phyloP scores from a whole-genome alignment of 2,888 invertebrate genomes.

The Sinodicranocentrus sp. region DNA sequence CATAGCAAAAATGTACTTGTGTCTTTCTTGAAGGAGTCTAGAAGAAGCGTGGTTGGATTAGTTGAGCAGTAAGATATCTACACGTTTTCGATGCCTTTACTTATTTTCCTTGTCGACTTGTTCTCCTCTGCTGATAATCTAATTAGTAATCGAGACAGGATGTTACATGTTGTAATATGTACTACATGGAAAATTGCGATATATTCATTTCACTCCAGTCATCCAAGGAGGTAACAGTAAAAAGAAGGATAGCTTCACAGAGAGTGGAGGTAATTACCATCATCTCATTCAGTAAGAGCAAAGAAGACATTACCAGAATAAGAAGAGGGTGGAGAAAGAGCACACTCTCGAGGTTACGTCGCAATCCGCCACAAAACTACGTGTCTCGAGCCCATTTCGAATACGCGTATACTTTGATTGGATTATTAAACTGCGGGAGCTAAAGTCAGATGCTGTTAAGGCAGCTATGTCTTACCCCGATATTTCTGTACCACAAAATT shows the following conservation, averaged over 20 bases:
- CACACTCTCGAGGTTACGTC: neutral
- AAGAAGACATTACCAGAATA: neutral
- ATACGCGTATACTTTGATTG: slow-evolving; percentile 25
- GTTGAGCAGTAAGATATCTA: slow-evolving; percentile 7
- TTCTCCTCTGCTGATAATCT: slow-evolving; percentile 52
- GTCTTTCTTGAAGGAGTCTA: slow-evolving; percentile 11
- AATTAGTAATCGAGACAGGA: slow-evolving; percentile 65
- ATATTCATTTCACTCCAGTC: slow-evolving; percentile 35
- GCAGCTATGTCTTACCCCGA: slow-evolving; percentile 1
- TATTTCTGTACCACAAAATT: neutral
- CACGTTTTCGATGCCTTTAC: neutral
- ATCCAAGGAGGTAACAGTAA: neutral
- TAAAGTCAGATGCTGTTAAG: slow-evolving; percentile 36
- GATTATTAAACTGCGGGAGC: slow-evolving; percentile 38
- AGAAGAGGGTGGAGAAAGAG: neutral
- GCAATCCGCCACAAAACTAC: slow-evolving; percentile 6
- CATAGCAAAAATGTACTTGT: slow-evolving; percentile 17
- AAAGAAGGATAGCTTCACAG: neutral
- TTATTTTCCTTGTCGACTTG: neutral
- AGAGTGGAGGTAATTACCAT: slow-evolving; percentile 55
- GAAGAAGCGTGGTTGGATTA: slow-evolving; percentile 2
- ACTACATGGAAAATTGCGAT: slow-evolving; percentile 57
- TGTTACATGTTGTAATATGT: slow-evolving; percentile 61
- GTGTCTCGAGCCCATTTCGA: neutral
- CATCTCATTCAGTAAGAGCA: slow-evolving; percentile 43